These are phyloP conservation scores for Erythrolamprus reginae DNA, from an alignment of 2,113 vertebrate species.

Conservation along the genomic window DNA sequence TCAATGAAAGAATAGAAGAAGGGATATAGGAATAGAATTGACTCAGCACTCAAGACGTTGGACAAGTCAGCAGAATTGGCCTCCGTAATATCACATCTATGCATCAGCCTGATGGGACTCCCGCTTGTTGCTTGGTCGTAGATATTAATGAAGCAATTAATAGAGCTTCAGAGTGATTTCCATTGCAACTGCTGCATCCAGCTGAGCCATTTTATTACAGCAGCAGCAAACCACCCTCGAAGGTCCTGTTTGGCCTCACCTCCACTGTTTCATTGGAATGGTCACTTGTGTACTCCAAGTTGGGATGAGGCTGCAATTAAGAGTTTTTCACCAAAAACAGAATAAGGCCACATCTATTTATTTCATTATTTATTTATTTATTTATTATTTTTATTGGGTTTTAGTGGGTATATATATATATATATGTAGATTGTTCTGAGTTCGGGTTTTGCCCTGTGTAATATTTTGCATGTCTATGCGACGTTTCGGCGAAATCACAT, in stretches of 20 bases:
- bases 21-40: too few species aligned
- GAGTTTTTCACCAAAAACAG: neutral
- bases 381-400: too few species aligned
- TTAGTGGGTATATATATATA: too few species aligned
- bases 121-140: neutral
- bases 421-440: too few species aligned
- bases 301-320: neutral
- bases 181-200: conserved; percentile 6
- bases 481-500: too few species aligned
- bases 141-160: conserved; percentile 25
- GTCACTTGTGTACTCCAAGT: neutral
- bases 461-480: too few species aligned
- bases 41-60: neutral
- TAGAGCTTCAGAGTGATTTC: conserved; percentile 9
- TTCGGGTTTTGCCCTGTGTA: too few species aligned
- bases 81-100: neutral
- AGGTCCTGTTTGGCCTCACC: neutral
- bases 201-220: conserved; percentile 14
- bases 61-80: neutral
- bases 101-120: neutral
- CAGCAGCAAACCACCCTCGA: conserved; percentile 1
- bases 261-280: neutral
- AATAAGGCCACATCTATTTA: neutral
- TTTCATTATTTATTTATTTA: too few species aligned
- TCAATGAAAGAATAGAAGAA: too few species aligned